Evolutionary conservation across 2,888 invertebrate species (phyloP).

Genomic region (Pyrgus malvae): DNA sequence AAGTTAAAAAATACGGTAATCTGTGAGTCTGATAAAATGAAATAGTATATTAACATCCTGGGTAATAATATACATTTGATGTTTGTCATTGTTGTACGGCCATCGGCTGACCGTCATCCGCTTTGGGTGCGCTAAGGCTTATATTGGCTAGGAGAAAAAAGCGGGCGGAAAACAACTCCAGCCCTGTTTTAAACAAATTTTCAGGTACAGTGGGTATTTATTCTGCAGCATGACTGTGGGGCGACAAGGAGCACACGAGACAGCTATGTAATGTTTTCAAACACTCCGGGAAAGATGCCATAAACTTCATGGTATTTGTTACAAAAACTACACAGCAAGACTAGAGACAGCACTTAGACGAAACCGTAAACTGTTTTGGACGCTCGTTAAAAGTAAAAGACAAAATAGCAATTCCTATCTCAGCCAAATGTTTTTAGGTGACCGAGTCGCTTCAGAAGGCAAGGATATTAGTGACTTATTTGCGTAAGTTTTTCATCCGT

Average conservation of each 20-base stretch:
- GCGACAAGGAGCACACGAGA: too few relatives aligned
- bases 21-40: too few relatives aligned
- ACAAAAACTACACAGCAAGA: background rate
- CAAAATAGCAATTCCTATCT: background rate
- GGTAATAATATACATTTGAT: too few relatives aligned
- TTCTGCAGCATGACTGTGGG: too few relatives aligned
- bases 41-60: too few relatives aligned
- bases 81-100: too few relatives aligned
- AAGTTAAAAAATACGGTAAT: slow-evolving; percentile 2
- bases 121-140: too few relatives aligned
- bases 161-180: too few relatives aligned
- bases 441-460: background rate
- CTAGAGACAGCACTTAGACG: background rate
- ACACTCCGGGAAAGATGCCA: background rate
- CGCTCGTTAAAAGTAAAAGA: background rate
- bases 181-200: too few relatives aligned
- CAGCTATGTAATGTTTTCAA: background rate
- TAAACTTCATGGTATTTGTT: background rate
- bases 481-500: slow-evolving; percentile 1
- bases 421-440: background rate
- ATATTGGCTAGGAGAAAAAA: too few relatives aligned
- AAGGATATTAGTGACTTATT: background rate
- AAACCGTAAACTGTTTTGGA: slow-evolving; percentile 7
- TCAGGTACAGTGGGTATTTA: too few relatives aligned
- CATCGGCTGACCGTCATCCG: too few relatives aligned